Conservation (phyloP, 2,797 vertebrate genomes). For the Intellagama lesueurii region DNA sequence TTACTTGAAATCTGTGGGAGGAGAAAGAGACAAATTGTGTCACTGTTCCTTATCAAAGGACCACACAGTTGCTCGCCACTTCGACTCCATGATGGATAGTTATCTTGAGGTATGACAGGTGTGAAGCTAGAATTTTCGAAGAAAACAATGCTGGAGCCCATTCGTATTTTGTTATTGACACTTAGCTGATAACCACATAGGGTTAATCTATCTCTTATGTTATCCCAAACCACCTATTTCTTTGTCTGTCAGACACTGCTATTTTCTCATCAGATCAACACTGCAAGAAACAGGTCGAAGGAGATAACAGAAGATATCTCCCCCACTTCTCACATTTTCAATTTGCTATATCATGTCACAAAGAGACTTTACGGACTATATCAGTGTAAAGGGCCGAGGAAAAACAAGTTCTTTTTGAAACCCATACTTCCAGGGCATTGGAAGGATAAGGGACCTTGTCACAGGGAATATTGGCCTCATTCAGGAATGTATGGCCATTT, state of each 20-base stretch:
- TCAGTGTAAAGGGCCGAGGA: constrained; percentile 17
- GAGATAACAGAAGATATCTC: constrained; percentile 59
- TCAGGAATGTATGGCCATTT: background rate
- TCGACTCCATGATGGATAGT: constrained; percentile 93
- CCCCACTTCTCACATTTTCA: constrained; percentile 19
- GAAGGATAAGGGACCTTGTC: background rate
- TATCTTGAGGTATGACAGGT: constrained; percentile 96
- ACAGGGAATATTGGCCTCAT: background rate
- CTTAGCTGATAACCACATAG: constrained; percentile 88
- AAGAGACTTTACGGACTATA: constrained; percentile 23
- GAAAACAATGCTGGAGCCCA: constrained; percentile 86
- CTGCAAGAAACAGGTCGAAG: constrained; percentile 52
- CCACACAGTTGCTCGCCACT: constrained; percentile 93
- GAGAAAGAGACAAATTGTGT: constrained; percentile 93
- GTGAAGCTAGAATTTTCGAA: constrained; percentile 85
- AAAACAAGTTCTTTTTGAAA: constrained; percentile 4
- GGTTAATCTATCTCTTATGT: constrained; percentile 87
- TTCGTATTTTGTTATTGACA: constrained; percentile 91
- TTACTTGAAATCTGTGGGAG: constrained; percentile 91
- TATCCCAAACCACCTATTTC: constrained; percentile 76
- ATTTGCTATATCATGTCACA: constrained; percentile 34
- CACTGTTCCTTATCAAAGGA: constrained; percentile 95
- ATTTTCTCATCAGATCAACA: constrained; percentile 72
- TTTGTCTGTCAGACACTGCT: constrained; percentile 81
- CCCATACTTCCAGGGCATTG: background rate